phyloP scores from a whole-genome alignment of 2,888 invertebrate species.

The Campopleginae sp. region DNA sequence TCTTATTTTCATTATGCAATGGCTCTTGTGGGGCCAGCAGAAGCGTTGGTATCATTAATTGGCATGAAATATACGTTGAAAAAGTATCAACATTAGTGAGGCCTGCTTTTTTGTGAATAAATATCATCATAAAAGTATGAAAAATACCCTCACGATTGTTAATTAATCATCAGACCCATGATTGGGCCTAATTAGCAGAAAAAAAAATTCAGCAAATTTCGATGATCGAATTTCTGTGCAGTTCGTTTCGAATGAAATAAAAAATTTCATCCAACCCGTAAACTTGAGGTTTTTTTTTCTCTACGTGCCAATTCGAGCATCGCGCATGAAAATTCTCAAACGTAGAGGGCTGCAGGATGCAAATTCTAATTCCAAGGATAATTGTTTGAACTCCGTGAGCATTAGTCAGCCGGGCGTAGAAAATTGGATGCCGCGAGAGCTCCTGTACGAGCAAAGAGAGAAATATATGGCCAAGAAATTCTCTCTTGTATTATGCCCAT shows the following conservation, averaged over 20 bases:
- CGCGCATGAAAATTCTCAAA: constrained; percentile 17
- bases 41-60: neutral
- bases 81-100: neutral
- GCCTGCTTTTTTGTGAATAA: neutral
- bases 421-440: constrained; percentile 56
- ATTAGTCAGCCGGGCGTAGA: constrained; percentile 66
- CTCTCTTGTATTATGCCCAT: constrained; percentile 53
- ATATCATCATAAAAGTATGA: constrained; percentile 3
- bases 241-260: neutral
- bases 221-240: neutral
- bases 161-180: neutral
- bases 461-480: constrained; percentile 36
- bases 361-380: constrained; percentile 62
- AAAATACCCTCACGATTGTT: neutral
- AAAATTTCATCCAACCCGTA: neutral
- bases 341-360: constrained; percentile 44
- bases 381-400: constrained; percentile 62
- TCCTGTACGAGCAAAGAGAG: constrained; percentile 21
- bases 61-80: neutral
- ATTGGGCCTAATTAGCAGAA: neutral
- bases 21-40: neutral
- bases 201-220: neutral
- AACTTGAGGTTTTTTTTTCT: constrained; percentile 5
- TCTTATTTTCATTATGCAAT: constrained; percentile 15
- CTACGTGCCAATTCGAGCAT: constrained; percentile 15